Evolutionary conservation across 2,113 vertebrate genomes (phyloP).

Genomic region (Nicator chloris): DNA sequence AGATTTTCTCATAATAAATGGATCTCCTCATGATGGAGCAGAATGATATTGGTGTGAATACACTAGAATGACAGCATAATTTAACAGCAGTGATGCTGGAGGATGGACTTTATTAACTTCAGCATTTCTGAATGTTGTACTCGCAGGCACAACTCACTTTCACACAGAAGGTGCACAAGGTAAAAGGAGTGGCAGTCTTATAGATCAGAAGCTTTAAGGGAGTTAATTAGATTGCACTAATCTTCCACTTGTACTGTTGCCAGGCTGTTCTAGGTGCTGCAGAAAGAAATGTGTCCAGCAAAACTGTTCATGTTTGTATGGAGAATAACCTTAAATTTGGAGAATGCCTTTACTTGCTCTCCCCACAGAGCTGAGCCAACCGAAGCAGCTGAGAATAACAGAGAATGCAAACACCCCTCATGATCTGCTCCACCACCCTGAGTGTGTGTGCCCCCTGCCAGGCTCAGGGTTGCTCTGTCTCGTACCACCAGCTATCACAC

Average conservation of each 20-base stretch:
- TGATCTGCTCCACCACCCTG: not conserved
- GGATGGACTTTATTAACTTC: constrained; percentile 31
- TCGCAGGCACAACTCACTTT: not conserved
- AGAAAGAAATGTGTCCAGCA: not conserved
- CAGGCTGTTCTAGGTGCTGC: not conserved
- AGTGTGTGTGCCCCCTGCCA: no score
- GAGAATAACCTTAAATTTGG: not conserved
- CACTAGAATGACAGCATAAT: constrained; percentile 47
- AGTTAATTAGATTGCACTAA: constrained; percentile 49
- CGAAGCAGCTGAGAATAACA: not conserved
- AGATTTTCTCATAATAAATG: constrained; percentile 56
- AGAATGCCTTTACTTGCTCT: not conserved
- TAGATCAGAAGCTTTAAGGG: not conserved
- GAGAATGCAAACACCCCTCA: rapidly evolving
- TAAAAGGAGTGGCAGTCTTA: constrained; percentile 35
- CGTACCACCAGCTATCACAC: not conserved
- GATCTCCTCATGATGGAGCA: not conserved
- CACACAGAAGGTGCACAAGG: not conserved
- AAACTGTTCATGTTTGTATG: not conserved
- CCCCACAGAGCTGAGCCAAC: not conserved
- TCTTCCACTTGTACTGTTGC: not conserved
- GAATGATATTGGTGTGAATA: constrained; percentile 30
- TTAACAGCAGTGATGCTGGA: constrained; percentile 11
- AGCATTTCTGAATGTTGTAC: constrained; percentile 14
- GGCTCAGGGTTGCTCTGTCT: not conserved